These are phyloP conservation scores for Acrocera orbiculus DNA, from an alignment of 2,888 invertebrate genomes.

Conservation along the genomic window DNA sequence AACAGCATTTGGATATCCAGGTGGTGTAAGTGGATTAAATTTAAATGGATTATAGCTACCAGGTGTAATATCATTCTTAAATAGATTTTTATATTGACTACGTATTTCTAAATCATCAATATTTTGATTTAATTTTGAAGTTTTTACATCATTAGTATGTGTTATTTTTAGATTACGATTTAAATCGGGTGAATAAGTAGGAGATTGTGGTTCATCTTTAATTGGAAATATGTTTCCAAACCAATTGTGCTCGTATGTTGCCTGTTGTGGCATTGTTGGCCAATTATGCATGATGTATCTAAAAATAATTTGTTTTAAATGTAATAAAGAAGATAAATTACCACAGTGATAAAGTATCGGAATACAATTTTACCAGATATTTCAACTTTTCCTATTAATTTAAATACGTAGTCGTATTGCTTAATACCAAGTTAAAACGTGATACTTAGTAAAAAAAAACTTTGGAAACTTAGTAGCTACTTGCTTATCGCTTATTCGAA, in stretches of 20 bases:
- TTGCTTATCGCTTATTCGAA: too few relatives aligned
- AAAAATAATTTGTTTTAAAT: too few relatives aligned
- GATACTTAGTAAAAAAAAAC: too few relatives aligned
- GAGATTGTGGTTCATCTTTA: constrained; percentile 22
- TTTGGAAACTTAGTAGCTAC: too few relatives aligned
- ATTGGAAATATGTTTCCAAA: constrained; percentile 28
- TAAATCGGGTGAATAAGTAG: not conserved
- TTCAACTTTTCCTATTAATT: too few relatives aligned
- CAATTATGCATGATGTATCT: constrained; percentile 32
- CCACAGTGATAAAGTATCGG: too few relatives aligned
- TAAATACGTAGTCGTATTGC: too few relatives aligned
- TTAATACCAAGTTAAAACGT: too few relatives aligned
- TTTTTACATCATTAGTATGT: not conserved
- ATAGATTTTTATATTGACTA: constrained; percentile 18
- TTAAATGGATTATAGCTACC: constrained; percentile 30
- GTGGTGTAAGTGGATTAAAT: constrained; percentile 44
- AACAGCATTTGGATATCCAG: constrained; percentile 33
- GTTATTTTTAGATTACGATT: not conserved
- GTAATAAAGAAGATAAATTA: too few relatives aligned
- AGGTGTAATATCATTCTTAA: not conserved
- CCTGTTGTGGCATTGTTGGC: constrained; percentile 24
- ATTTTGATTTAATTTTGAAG: constrained; percentile 33
- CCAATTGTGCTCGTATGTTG: constrained; percentile 28
- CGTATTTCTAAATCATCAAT: constrained; percentile 30
- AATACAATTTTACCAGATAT: too few relatives aligned